A percentile compares a stretch with the other conserved stretches of the same genome.
These are phyloP conservation scores for Stichopus horrens DNA, from an alignment of 53 echinoderm and acorn worm species.

Conservation along the genomic window DNA sequence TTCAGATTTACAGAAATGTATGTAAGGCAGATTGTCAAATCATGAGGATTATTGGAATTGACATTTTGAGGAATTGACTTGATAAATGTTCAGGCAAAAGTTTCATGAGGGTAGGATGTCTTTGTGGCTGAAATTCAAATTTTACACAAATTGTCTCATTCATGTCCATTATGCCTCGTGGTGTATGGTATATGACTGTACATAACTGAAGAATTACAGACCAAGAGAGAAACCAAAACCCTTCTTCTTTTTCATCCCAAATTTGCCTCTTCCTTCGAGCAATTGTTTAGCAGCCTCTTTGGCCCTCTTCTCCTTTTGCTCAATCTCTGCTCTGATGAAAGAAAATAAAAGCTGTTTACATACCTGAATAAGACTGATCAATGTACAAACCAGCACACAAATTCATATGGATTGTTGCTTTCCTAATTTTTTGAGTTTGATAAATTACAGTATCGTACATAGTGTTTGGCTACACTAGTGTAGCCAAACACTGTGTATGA, in stretches of 20 bases:
- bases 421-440: not conserved
- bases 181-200: too few relatives aligned
- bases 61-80: too few relatives aligned
- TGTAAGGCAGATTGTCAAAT: too few relatives aligned
- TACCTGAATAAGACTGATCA: not conserved
- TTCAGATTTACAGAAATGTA: too few relatives aligned
- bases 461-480: not conserved
- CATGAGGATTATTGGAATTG: too few relatives aligned
- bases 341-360: not conserved
- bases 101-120: too few relatives aligned
- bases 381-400: not conserved
- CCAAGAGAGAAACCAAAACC: conserved; percentile 20
- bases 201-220: not conserved
- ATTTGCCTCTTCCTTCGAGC: not conserved
- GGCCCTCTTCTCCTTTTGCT: conserved; percentile 28
- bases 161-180: too few relatives aligned
- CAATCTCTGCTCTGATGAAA: conserved; percentile 9
- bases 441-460: not conserved
- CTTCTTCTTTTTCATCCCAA: conserved; percentile 24
- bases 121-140: too few relatives aligned
- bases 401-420: too few relatives aligned
- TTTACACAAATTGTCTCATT: too few relatives aligned
- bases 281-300: conserved; percentile 17
- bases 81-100: too few relatives aligned
- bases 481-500: not conserved